Evolutionary conservation across 2,888 invertebrate species (phyloP).

Genomic region (Microplitis deprimator): DNA sequence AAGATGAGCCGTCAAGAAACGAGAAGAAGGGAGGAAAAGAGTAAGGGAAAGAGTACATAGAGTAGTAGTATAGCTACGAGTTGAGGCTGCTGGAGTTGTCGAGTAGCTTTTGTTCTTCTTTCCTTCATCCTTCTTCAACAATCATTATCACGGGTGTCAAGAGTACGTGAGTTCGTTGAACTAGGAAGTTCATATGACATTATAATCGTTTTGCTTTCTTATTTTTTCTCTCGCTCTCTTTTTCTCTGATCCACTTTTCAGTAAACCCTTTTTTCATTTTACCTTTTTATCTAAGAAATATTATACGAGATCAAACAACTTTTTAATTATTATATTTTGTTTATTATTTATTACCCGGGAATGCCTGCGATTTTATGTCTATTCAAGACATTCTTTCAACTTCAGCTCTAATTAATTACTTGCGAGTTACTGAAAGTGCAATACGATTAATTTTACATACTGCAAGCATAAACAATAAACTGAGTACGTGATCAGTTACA

Average conservation of each 20-base stretch:
- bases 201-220: constrained; percentile 7
- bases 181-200: constrained; percentile 9
- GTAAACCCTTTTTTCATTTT: background rate
- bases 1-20: constrained; percentile 63
- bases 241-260: background rate
- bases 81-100: background rate
- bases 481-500: too few species aligned
- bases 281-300: background rate
- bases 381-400: too few species aligned
- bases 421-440: too few species aligned
- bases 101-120: constrained; percentile 10
- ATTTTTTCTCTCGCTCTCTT: background rate
- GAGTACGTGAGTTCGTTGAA: constrained; percentile 37
- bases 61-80: background rate
- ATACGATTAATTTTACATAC: too few species aligned
- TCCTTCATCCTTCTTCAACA: constrained; percentile 15
- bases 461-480: too few species aligned
- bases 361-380: too few species aligned
- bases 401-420: too few species aligned
- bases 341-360: too few species aligned
- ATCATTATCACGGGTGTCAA: constrained; percentile 37
- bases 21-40: constrained; percentile 16
- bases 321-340: background rate
- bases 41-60: constrained; percentile 1
- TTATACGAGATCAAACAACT: background rate